Evolutionary conservation across 1,140 invertebrate genomes (phyloP), one percentile per base, ranked within the genome.

Genomic region (Diorhabda sublineata): DNA sequence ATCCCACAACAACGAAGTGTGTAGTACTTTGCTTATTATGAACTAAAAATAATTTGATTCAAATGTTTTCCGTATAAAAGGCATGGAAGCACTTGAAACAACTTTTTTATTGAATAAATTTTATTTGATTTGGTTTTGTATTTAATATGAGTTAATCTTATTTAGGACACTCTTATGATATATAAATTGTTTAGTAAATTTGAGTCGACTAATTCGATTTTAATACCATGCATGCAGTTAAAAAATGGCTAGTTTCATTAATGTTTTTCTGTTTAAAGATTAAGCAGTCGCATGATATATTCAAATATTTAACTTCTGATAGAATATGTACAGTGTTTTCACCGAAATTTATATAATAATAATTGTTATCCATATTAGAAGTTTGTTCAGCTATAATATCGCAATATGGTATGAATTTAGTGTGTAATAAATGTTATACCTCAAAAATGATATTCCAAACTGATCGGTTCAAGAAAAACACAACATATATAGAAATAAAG

Each of bases 251-350:
- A 52, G 47, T 52, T 52, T 52, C 47, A 52, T 52, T 52, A 52
- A 52, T 52, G 6, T 52, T 52, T 52, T 52, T 52, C 47, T 8
- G 47, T 57, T 57, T 41, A 47, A 41, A 47, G 52, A 26, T 42
- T 57, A 65, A 65, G 64, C 64, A 57, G 52, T 57, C 47, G 71
- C 71, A 47, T 69, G 67, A 65, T 47, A 67, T 72, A 66, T 56
- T 65, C 47, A 58, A 57, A 47, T 58, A 65, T 41, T 68, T 66
- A 71, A 71, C 67, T 64, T 58, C 26, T 68, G 68, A 68, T 62
- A 65, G 52, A 58, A 65, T 71, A 71, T 71, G 63, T 71, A 71
- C 69, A 71, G 64, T 69, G 7, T 64, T 67, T 60, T 60, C 58
- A 67, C 59, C 58, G 45, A 60, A 67, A 67, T 67, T 60, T 26